Evolutionary conservation across 2,888 invertebrate species (phyloP).

Genomic region (Archips crataeganus): DNA sequence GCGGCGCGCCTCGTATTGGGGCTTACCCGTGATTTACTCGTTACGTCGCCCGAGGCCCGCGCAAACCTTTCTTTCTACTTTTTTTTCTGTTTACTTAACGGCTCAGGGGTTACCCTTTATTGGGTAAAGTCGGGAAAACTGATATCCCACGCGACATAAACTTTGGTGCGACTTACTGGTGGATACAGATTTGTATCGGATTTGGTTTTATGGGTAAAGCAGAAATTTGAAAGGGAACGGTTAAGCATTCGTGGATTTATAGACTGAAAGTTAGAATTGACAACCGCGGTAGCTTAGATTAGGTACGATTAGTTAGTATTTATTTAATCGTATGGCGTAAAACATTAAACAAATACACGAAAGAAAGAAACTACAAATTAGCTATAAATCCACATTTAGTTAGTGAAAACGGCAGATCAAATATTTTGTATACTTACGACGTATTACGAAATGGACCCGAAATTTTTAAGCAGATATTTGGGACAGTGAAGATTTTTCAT

Average conservation of each 20-base stretch:
- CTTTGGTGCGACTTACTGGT: slow-evolving; percentile 73
- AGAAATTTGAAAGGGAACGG: slow-evolving; percentile 52
- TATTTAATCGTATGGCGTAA: no score
- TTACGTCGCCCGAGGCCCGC: slow-evolving; percentile 70
- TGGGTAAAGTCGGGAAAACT: slow-evolving; percentile 81
- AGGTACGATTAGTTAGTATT: neutral
- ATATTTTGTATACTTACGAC: no score
- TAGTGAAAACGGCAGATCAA: neutral
- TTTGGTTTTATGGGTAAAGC: slow-evolving; percentile 44
- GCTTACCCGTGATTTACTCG: slow-evolving; percentile 83
- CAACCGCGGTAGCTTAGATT: slow-evolving; percentile 3
- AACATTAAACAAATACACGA: no score
- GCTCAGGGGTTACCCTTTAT: slow-evolving; percentile 84
- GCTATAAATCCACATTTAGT: no score
- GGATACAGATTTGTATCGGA: slow-evolving; percentile 70
- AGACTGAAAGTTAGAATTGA: slow-evolving; percentile 1
- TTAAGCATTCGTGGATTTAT: slow-evolving; percentile 29
- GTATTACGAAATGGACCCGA: no score
- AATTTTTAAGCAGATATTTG: no score
- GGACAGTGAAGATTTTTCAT: no score
- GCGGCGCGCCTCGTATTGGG: slow-evolving; percentile 73
- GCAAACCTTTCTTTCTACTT: slow-evolving; percentile 70
- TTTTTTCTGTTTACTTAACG: slow-evolving; percentile 84
- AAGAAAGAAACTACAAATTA: no score
- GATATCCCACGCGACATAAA: slow-evolving; percentile 78